Conservation (phyloP, 2,888 invertebrate species). For the Anaspis maculata region DNA sequence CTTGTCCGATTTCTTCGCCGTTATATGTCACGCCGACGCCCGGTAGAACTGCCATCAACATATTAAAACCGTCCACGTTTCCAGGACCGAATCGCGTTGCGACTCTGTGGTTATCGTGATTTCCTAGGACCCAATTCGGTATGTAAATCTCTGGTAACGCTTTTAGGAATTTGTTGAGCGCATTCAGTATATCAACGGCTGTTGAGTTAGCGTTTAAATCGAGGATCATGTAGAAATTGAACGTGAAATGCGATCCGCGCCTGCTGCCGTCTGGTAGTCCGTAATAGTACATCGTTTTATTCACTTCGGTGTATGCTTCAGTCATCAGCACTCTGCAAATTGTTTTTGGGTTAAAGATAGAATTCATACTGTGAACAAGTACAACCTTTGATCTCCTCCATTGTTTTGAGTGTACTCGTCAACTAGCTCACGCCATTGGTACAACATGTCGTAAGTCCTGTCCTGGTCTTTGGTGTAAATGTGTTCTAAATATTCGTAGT, state of each 20-base stretch:
- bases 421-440: slow-evolving; percentile 55
- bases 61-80: slow-evolving; percentile 73
- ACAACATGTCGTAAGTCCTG: slow-evolving; percentile 56
- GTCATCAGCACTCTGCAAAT: slow-evolving; percentile 73
- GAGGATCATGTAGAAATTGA: slow-evolving; percentile 66
- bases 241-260: slow-evolving; percentile 65
- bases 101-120: slow-evolving; percentile 68
- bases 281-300: slow-evolving; percentile 58
- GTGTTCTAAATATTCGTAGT: slow-evolving; percentile 50
- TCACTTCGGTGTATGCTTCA: slow-evolving; percentile 59
- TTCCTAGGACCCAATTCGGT: slow-evolving; percentile 77
- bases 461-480: slow-evolving; percentile 52
- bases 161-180: slow-evolving; percentile 56
- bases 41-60: slow-evolving; percentile 71
- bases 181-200: slow-evolving; percentile 52
- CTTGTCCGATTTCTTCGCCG: slow-evolving; percentile 74
- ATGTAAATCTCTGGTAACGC: slow-evolving; percentile 53
- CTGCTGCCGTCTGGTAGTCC: slow-evolving; percentile 44
- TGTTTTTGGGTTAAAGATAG: no score
- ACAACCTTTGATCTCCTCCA: slow-evolving; percentile 38
- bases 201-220: slow-evolving; percentile 50
- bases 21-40: slow-evolving; percentile 83
- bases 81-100: slow-evolving; percentile 59
- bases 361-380: no score
- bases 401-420: slow-evolving; percentile 46